Conservation (phyloP, 2,888 invertebrate species). For the Gisinianus flammeolus region DNA sequence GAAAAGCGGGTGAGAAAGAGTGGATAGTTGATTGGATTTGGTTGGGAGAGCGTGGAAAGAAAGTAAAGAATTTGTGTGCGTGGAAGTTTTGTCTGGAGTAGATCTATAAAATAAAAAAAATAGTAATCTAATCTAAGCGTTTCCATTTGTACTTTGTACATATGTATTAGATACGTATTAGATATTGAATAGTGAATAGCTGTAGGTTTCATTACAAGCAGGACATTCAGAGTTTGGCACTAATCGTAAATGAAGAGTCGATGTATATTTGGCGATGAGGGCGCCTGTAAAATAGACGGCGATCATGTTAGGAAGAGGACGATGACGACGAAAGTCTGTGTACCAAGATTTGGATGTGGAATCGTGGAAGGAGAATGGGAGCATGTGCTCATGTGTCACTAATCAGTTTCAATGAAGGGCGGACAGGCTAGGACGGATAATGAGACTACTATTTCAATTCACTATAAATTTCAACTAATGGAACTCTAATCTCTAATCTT, state of each 20-base stretch:
- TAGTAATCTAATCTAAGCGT: too few relatives aligned
- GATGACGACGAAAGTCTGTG: not conserved
- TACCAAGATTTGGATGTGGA: not conserved
- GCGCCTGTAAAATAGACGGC: not conserved
- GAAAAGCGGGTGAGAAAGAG: too few relatives aligned
- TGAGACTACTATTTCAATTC: slow-evolving; percentile 22
- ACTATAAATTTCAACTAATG: slow-evolving; percentile 29
- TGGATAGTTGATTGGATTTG: too few relatives aligned
- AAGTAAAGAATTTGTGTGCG: too few relatives aligned
- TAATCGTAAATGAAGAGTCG: not conserved
- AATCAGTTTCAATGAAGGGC: slow-evolving; percentile 28
- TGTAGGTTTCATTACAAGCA: too few relatives aligned
- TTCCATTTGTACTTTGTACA: too few relatives aligned
- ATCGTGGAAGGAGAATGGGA: not conserved
- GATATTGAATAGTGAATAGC: too few relatives aligned
- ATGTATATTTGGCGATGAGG: not conserved
- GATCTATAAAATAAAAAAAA: too few relatives aligned
- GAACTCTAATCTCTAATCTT: slow-evolving; percentile 7
- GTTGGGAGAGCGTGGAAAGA: too few relatives aligned
- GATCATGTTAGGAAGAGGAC: not conserved
- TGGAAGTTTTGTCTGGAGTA: too few relatives aligned
- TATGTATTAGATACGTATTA: too few relatives aligned
- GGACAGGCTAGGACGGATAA: slow-evolving; percentile 1
- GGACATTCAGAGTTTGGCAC: not conserved
- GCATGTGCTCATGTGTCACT: not conserved